These are phyloP conservation scores for Phrynocephalus forsythii DNA, from an alignment of 2,797 vertebrate species.

Conservation along the genomic window DNA sequence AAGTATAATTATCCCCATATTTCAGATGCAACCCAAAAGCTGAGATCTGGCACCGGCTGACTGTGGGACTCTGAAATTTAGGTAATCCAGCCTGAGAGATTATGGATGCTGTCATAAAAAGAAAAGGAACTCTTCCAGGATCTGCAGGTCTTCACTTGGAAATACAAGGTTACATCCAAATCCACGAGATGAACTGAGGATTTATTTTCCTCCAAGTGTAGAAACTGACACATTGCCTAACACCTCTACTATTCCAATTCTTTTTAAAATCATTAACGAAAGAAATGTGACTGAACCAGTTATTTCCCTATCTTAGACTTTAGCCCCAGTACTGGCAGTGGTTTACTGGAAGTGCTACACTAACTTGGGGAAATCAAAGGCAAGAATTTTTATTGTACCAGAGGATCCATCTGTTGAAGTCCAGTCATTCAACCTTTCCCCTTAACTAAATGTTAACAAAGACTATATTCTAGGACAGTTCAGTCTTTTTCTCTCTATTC, in stretches of 20 bases:
- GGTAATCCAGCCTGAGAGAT: no score
- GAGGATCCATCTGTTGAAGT: conserved; percentile 24
- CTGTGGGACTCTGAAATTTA: neutral
- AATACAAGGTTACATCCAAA: neutral
- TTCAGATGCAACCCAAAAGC: no score
- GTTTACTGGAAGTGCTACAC: conserved; percentile 26
- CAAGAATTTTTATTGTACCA: conserved; percentile 32
- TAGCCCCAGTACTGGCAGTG: neutral
- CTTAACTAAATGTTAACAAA: neutral
- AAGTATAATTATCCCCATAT: no score
- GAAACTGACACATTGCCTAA: fast-evolving
- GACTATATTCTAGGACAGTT: neutral
- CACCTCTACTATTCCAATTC: conserved; percentile 5
- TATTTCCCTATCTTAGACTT: conserved; percentile 37
- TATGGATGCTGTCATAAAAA: no score
- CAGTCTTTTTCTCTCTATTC: no score
- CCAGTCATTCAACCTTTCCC: neutral
- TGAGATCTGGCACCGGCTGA: neutral
- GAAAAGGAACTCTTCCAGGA: neutral
- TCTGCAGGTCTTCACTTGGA: neutral
- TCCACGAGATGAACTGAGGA: neutral
- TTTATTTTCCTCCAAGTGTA: neutral
- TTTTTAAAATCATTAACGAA: conserved; percentile 22
- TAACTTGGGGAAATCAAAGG: conserved; percentile 28
- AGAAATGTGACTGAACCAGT: neutral